These are phyloP conservation scores for Leuctra nigra DNA, from an alignment of 2,888 invertebrate genomes.

Conservation along the genomic window DNA sequence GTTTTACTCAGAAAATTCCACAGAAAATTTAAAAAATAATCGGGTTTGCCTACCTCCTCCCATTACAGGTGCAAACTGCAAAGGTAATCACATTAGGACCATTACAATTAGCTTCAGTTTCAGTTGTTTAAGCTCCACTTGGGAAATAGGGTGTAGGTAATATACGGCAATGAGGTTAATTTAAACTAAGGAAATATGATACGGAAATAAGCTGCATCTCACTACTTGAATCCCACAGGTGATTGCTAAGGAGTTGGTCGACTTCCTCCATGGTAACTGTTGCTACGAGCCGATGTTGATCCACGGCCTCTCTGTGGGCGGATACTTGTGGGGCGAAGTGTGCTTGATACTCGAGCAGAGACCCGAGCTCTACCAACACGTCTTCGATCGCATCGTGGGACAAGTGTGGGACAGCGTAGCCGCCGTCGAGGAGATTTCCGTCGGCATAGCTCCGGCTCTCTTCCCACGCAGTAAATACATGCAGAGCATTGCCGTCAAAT, in stretches of 20 bases:
- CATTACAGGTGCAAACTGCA: too few species aligned
- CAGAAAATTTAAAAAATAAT: too few species aligned
- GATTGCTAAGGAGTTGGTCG: constrained; percentile 65
- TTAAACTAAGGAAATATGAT: too few species aligned
- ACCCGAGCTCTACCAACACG: constrained; percentile 48
- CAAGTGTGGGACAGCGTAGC: constrained; percentile 86
- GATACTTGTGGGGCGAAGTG: constrained; percentile 82
- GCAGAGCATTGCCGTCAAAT: constrained; percentile 40
- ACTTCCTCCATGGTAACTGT: constrained; percentile 62
- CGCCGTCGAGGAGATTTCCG: constrained; percentile 46
- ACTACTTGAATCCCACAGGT: constrained; percentile 46
- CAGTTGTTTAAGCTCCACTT: too few species aligned
- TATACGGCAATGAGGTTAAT: too few species aligned
- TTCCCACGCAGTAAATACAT: constrained; percentile 44
- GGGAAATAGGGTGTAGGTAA: too few species aligned
- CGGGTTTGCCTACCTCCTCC: too few species aligned
- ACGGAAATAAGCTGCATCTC: too few species aligned
- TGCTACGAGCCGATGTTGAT: constrained; percentile 61
- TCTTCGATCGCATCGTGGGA: constrained; percentile 62
- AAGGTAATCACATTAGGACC: too few species aligned
- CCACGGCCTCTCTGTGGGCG: constrained; percentile 89
- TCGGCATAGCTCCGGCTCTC: constrained; percentile 46
- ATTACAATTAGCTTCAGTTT: too few species aligned
- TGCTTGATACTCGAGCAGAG: constrained; percentile 38
- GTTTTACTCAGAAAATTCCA: too few species aligned